Evolutionary conservation across 2,888 invertebrate genomes (phyloP).

Genomic region (Rhamnusium bicolor): DNA sequence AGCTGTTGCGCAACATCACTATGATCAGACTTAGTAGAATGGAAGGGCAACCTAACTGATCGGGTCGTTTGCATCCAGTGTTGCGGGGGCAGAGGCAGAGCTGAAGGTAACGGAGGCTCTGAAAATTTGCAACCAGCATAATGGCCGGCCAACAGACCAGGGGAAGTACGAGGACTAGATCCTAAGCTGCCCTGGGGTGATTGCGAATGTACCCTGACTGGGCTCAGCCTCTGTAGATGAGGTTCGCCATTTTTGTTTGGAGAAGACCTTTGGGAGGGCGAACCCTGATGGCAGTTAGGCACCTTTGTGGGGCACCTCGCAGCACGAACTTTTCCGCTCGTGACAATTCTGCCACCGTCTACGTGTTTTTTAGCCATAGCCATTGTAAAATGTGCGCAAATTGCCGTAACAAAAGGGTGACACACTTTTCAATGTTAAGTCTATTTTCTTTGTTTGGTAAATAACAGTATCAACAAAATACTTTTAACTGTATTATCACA

Average conservation of each 20-base stretch:
- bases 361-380: constrained; percentile 65
- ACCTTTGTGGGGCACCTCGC: constrained; percentile 43
- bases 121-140: constrained; percentile 81
- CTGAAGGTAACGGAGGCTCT: constrained; percentile 82
- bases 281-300: constrained; percentile 42
- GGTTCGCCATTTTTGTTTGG: constrained; percentile 44
- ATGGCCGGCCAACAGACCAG: constrained; percentile 70
- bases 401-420: constrained; percentile 26
- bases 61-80: constrained; percentile 82
- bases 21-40: constrained; percentile 53
- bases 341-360: constrained; percentile 57
- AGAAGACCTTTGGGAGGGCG: constrained; percentile 44
- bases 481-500: constrained; percentile 63
- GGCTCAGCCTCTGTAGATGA: constrained; percentile 51
- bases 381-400: constrained; percentile 48
- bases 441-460: constrained; percentile 46
- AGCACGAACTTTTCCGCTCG: constrained; percentile 39
- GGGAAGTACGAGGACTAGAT: constrained; percentile 61
- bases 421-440: constrained; percentile 40
- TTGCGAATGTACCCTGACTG: constrained; percentile 51
- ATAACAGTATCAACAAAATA: constrained; percentile 36
- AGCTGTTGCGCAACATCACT: constrained; percentile 67
- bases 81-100: constrained; percentile 81
- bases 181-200: constrained; percentile 43
- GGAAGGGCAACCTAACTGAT: constrained; percentile 72